Evolutionary conservation across 2,113 vertebrate genomes (phyloP), one percentile per base, ranked within the genome.

Genomic region (Scomber scombrus): DNA sequence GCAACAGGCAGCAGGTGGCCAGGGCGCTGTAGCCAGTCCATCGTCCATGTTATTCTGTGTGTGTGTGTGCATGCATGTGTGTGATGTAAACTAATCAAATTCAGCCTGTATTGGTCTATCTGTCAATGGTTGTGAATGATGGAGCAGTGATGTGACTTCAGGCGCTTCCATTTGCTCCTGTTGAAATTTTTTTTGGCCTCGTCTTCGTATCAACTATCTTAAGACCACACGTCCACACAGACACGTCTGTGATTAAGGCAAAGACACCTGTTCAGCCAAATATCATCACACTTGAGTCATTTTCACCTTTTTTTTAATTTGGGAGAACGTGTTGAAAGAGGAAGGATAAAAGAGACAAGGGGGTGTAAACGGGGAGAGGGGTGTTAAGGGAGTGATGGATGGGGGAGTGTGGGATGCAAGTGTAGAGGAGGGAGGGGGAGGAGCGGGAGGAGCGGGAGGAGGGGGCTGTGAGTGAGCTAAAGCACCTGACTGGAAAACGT

Each of bases 1-100:
- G 92, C 69, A 86, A 91, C 83, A 76, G 82, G 75, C 50, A 3
- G 89, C 84, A 86, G 75, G 87, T 85, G 87, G 81, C 65, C 55
- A n/a, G 64, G 34, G 58, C 66, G 23, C 74, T 66, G 52, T 68
- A 70, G 81, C 49, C 62, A 7, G 63, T 68, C 40, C 3, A 5
- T 76, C 45, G 19, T 58, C n/a, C 1, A 2, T 67, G 19, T 78
- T 61, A 77, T 60, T 70, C 56, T 34, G 64, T 16, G 10, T 14
- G 52, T 29, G 54, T 55, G 74, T 43, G 57, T 76, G 34, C 47
- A 3, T 70, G 13, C 9, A 52, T 34, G 40, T 31, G 68, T 21
- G 45, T 23, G 23, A 83, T 57, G 18, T 31, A 64, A 75, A 55
- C 18, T 16, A 65, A 21, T 71, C 23, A 60, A 23, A 64, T 51